Base-by-base conservation (phyloP, 2,113 vertebrate species). In the Malurus cyaneus region DNA sequence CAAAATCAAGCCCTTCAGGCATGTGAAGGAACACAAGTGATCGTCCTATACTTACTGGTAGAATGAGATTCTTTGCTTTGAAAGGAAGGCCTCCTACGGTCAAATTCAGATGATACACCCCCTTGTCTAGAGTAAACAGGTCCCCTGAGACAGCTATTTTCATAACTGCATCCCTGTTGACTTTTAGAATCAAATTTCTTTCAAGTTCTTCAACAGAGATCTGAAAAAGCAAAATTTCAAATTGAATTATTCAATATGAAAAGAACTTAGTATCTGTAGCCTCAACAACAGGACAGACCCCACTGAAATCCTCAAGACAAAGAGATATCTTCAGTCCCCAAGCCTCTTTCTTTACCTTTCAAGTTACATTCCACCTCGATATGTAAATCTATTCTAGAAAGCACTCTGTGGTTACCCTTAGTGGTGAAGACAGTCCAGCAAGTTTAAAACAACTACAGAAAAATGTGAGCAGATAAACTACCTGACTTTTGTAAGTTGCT, bases 161-260 rank as follows among this genome's bases (percentile, higher is more conserved):
- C 99, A 99, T 99, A 49, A 99, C 99, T 5, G 99, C 99, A 41
- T 99, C 99, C 76, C 97, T 98, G 97, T 99, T 99, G 26, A 99
- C 99, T 96, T 99, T 99, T 88, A 99, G 97, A 91, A 99, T 98
- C 14, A 99, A 97, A 89, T 97, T 99, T 88, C 98, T 98, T 3
- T 98, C 98, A 5, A 99, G 97, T 96, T 99, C 99, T 97, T 99
- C 99, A 46, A 99, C 98, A 1, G 99, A 99, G 93, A 99, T 99
- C 99, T 99, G 95, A 56, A 64, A 72, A 54, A 44, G 32, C 25
- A 78, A 92, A 94, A 83, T 69, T 41, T 24, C 14, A 70, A 91
- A 90, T 7, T 66, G 41, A 77, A 8, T 53, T 79, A 79, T 28
- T 93, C 44, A 86, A 20, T 29, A 59, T 31, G 44, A 78, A 72